Evolutionary conservation across 2,888 invertebrate genomes (phyloP), one percentile per base, ranked within the genome.

Genomic region (Stenichneumon culpator): DNA sequence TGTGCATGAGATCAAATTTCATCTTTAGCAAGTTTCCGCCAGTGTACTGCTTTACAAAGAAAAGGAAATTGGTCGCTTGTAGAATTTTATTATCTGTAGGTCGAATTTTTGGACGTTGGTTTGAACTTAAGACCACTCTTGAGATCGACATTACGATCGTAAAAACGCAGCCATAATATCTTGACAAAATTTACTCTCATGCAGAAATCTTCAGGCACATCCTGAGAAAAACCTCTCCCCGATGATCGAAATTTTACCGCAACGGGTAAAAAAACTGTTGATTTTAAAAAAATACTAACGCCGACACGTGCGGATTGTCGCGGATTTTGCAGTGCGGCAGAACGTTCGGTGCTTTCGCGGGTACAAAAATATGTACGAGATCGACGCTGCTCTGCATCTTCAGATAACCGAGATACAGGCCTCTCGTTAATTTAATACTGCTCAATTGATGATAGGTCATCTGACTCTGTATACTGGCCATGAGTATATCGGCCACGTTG

Each of bases 301-400:
- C 97, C 16, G 99, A 99, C 0, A 99, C 98, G 93, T 99, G 99
- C 0, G 99, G 97, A 94, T 99, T 99, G 89, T 98, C 98, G 84
- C 99, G 95, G 52, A 99, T 96, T 93, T 98, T 97, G 87, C 97
- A 97, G 93, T 99, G 98, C 0, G 99, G 99, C 88, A 99, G 96
- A 89, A 99, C 98, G 93, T 99, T 99, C 4, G 99, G 99, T 1
- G 98, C 97, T 91, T 98, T 97, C 77, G 97, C 96, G 0, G 99
- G 98, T 32, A 99, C 99, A 67, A 99, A 97, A 11, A 99, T 97
- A 91, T 98, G 97, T 67, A 99, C 97, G 84, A 98, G 96, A 94
- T 99, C 99, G 79, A 99, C 98, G 1, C 99, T 99, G 89, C 98
- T 98, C 93, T 98, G 98, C 95, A 99, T 97, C 94, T 99, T 99